Evolutionary conservation across 2,888 invertebrate genomes (phyloP), one percentile per base, ranked within the genome.

Genomic region (Cyclophora punctaria): DNA sequence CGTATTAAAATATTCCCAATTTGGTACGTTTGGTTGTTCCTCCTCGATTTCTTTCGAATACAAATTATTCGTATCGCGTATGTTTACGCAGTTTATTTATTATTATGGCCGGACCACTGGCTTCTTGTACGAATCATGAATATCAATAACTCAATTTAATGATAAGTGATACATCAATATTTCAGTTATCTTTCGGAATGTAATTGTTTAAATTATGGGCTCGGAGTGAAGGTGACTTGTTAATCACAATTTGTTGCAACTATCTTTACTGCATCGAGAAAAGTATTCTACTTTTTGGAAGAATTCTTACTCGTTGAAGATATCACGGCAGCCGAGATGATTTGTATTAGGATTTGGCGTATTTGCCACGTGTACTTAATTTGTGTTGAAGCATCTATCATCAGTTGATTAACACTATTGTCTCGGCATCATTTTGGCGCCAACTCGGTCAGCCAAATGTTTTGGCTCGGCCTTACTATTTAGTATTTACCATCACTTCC

Each of bases 401-500:
- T 37, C 37, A 37, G 37, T 4, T 37, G 2, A 37, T 37, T 4
- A 37, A 5, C 46, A 20, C 20, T 37, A 5, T 37, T 37, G 37
- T 75, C 69, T 73, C 75, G 74, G 73, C 63, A 75, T 71, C 62
- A 56, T 52, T 58, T 60, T 55, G 60, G 60, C 57, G 84, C 83
- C 79, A 84, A 85, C 72, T 83, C 80, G 81, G 82, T 78, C 83
- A 73, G 50, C 58, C 51, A 57, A 62, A 55, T 79, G 79, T 82
- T 81, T 77, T 71, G 41, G 72, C 70, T 66, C 54, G 64, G 59
- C 62, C 60, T 64, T 56, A 56, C 44, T 49, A 52, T 59, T 20
- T 60, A 57, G 58, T 5, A 60, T 59, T 57, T 48, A 48, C 47
- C 40, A 7, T 20, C 51, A 59, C 57, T 72, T 66, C 62, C 64